Evolutionary conservation across 2,797 vertebrate genomes (phyloP).

Genomic region (Sebastes nivosus): DNA sequence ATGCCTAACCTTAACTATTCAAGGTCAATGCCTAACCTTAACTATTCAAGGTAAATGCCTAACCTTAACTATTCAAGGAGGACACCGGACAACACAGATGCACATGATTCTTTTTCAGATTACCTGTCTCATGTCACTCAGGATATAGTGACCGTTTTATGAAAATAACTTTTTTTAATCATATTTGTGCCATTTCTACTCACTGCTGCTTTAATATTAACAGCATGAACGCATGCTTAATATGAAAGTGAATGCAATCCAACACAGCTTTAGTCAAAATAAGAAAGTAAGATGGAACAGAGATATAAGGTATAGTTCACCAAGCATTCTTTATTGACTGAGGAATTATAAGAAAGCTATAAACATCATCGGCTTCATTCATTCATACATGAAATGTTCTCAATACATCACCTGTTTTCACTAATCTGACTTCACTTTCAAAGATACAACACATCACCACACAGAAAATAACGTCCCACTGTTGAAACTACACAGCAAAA

Average conservation of each 20-base stretch:
- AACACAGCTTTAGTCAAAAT: background rate
- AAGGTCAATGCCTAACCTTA: no score
- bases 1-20: no score
- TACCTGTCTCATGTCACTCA: no score
- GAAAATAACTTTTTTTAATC: no score
- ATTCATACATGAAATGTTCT: conserved; percentile 1
- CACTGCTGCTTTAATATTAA: background rate
- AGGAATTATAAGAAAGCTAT: background rate
- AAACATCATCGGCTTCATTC: background rate
- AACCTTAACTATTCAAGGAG: no score
- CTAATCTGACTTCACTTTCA: background rate
- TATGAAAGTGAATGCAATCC: background rate
- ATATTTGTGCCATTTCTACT: no score
- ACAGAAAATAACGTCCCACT: background rate
- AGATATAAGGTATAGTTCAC: background rate
- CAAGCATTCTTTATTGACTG: conserved; percentile 50
- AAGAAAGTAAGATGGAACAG: background rate
- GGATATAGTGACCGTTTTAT: no score
- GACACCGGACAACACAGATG: no score
- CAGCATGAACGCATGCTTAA: background rate
- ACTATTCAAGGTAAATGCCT: no score
- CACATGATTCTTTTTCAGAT: no score
- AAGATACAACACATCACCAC: background rate
- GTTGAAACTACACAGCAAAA: background rate
- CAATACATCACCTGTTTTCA: background rate